A percentile compares a stretch with the other conserved stretches of the same genome.
These are phyloP conservation scores for Lutraria rhynchaena DNA, from an alignment of 1,140 invertebrate genomes.

Conservation along the genomic window DNA sequence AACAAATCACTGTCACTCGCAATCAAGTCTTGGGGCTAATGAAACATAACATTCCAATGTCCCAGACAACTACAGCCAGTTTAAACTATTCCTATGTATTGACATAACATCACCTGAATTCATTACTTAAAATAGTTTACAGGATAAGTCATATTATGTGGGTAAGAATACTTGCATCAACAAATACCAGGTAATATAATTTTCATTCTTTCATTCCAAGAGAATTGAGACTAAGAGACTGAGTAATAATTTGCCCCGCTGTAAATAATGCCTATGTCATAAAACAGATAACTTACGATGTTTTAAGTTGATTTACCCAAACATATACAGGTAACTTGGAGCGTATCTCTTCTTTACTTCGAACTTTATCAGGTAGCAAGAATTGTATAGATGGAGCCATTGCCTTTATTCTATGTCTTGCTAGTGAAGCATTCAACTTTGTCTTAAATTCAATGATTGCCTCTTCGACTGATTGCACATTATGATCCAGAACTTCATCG, in stretches of 20 bases:
- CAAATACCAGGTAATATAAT: no score
- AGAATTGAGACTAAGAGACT: background rate
- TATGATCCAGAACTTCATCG: slow-evolving; percentile 58
- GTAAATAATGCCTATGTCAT: background rate
- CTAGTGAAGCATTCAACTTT: slow-evolving; percentile 71
- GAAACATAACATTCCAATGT: slow-evolving; percentile 2
- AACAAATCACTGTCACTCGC: no score
- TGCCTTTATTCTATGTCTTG: slow-evolving; percentile 71
- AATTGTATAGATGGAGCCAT: slow-evolving; percentile 71
- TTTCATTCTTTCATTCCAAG: no score
- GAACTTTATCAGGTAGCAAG: slow-evolving; percentile 73
- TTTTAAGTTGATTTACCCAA: slow-evolving; percentile 77
- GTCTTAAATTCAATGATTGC: slow-evolving; percentile 68
- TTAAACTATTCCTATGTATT: no score
- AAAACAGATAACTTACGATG: slow-evolving; percentile 64
- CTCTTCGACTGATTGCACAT: slow-evolving; percentile 65
- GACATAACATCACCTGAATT: no score
- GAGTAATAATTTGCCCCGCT: background rate
- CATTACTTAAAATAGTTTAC: no score
- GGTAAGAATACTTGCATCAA: no score
- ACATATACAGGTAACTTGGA: slow-evolving; percentile 68
- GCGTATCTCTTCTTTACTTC: slow-evolving; percentile 61
- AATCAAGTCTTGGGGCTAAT: no score
- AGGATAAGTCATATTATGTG: no score
- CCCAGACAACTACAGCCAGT: background rate